Evolutionary conservation across 2,113 vertebrate genomes (phyloP).

Genomic region (Hippocampus comes): DNA sequence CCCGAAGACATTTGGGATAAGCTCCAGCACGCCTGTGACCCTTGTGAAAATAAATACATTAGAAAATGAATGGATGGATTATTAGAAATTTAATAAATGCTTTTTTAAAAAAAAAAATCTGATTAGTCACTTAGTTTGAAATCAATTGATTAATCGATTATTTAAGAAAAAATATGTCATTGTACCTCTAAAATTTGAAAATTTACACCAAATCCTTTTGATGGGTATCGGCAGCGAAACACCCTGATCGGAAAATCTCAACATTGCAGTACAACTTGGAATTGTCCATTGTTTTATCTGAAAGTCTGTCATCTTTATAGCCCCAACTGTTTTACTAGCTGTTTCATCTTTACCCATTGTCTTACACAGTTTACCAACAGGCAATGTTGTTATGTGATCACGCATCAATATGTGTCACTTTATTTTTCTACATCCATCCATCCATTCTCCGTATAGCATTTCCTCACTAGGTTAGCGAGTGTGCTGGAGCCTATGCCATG

Average conservation of each 20-base stretch:
- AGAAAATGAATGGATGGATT: too few species aligned
- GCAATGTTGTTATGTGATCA: constrained; percentile 2
- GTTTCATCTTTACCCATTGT: background rate
- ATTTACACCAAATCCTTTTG: too few species aligned
- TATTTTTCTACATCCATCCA: background rate
- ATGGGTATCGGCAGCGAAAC: too few species aligned
- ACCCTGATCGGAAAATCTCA: background rate
- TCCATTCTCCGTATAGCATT: background rate
- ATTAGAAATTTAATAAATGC: too few species aligned
- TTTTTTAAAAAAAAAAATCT: too few species aligned
- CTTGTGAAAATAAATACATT: too few species aligned
- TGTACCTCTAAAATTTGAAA: too few species aligned
- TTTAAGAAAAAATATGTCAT: too few species aligned
- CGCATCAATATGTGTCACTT: constrained; percentile 2
- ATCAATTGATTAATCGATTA: too few species aligned
- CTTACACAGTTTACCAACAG: background rate
- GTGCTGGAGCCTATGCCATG: background rate
- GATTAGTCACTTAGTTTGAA: too few species aligned
- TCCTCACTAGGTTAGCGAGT: background rate
- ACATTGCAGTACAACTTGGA: background rate
- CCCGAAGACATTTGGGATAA: too few species aligned
- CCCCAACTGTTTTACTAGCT: background rate
- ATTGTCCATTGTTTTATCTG: background rate
- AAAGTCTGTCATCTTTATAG: background rate
- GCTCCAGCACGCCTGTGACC: too few species aligned